Base-by-base conservation (phyloP, 1,140 invertebrate genomes). In the Anastrepha ludens region DNA sequence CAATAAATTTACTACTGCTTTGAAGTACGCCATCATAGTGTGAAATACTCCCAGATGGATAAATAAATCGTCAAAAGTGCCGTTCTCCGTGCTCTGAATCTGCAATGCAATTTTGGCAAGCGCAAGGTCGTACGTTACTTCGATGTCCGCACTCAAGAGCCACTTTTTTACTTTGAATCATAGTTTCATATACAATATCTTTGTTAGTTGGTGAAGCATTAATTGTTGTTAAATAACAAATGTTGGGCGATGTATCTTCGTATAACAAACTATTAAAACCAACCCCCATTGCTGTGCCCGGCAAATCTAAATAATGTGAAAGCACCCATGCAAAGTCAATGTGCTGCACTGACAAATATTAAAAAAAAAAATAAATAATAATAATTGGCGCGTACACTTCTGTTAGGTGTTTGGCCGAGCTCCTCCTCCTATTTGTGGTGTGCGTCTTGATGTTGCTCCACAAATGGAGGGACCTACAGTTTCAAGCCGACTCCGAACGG, bases 71-170 rank as follows among this genome's bases (percentile, higher is more conserved):
- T 58, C 2, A 13, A 8, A 58, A 58, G 7, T 7, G 0, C 7
- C 7, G 0, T 58, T 58, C 2, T 39, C 39, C 0, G 89, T 90
- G 64, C 88, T 55, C 89, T 94, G 93, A 67, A 94, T 90, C 91
- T 93, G 89, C 4, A 93, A 58, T 47, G 92, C 93, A 9, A 92
- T 85, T 91, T 94, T 94, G 17, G 93, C 93, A 44, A 93, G 93
- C 6, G 90, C 91, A 9, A 94, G 86, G 88, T 94, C 93, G 86
- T 94, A 94, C 3, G 91, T 91, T 1, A 93, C 92, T 85, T 91
- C 62, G 3, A 91, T 91, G 81, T 13, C 88, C 13, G 62, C 85
- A 88, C 92, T 88, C 64, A 89, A 89, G 89, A 89, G 89, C 58
- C 7, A 58, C 58, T 13, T 58, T 7, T 58, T 58, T 7, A 58